phyloP scores from a whole-genome alignment of 2,888 invertebrate species.

The Diaphora mendica region DNA sequence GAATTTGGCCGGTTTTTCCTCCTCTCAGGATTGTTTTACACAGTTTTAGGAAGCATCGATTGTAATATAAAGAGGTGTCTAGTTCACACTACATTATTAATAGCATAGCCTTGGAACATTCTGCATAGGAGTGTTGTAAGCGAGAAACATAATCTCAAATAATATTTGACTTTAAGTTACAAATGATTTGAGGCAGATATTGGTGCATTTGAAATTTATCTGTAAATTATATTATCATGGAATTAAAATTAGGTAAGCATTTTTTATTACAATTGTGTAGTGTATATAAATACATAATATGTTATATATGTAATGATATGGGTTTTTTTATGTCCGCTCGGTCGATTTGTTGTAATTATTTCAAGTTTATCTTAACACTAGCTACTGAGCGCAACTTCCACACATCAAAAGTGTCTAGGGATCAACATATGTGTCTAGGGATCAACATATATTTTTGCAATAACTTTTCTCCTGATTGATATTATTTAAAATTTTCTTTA shows the following conservation, averaged over 20 bases:
- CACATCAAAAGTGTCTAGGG: too few species aligned
- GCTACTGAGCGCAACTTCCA: too few species aligned
- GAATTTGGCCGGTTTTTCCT: conserved; percentile 12
- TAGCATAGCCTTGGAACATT: neutral
- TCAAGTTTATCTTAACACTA: neutral
- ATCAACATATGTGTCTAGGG: too few species aligned
- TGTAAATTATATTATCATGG: neutral
- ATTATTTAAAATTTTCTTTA: too few species aligned
- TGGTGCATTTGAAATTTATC: neutral
- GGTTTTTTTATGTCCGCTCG: neutral
- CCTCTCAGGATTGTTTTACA: neutral
- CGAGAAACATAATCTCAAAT: neutral
- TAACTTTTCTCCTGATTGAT: too few species aligned
- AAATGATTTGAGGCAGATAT: neutral
- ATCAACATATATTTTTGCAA: too few species aligned
- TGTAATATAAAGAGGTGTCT: conserved; percentile 6
- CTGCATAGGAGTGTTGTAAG: neutral
- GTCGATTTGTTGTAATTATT: neutral
- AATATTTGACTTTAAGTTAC: neutral
- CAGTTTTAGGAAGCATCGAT: conserved; percentile 1
- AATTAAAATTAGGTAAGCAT: conserved; percentile 14
- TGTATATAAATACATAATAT: neutral
- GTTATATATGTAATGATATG: neutral
- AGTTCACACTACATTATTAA: conserved; percentile 5
- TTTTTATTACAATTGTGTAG: neutral